Evolutionary conservation across 2,113 vertebrate species (phyloP).

Genomic region (Lophius piscatorius): DNA sequence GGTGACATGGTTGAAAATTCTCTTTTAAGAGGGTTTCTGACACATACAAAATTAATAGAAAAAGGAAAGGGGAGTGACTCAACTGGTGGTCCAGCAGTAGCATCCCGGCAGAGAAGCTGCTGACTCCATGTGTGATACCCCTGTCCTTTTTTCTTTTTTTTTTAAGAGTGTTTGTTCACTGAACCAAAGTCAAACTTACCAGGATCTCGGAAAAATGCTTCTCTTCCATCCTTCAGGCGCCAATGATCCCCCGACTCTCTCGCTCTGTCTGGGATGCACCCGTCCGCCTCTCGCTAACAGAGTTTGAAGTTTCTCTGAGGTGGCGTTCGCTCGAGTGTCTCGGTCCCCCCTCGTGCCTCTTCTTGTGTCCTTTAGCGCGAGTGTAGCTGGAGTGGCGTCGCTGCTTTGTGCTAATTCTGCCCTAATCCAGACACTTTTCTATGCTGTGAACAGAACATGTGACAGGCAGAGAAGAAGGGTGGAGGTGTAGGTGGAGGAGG

Average conservation of each 20-base stretch:
- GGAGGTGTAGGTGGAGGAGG: constrained; percentile 9
- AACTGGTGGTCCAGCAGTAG: constrained; percentile 48
- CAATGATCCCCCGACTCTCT: constrained; percentile 66
- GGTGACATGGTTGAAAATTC: too few species aligned
- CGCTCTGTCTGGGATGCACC: constrained; percentile 46
- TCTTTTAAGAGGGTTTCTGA: too few species aligned
- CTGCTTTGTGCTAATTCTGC: constrained; percentile 81
- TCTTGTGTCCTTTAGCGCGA: constrained; percentile 56
- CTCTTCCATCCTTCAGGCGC: constrained; percentile 78
- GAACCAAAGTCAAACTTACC: constrained; percentile 69
- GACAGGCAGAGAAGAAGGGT: constrained; percentile 68
- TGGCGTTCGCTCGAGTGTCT: constrained; percentile 51
- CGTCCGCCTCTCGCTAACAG: constrained; percentile 37
- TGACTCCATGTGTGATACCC: background rate
- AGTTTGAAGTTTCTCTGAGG: constrained; percentile 44
- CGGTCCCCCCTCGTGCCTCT: constrained; percentile 59
- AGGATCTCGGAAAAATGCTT: constrained; percentile 79
- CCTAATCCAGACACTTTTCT: constrained; percentile 85
- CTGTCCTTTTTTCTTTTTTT: too few species aligned
- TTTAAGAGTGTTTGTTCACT: constrained; percentile 8
- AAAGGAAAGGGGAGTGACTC: constrained; percentile 13
- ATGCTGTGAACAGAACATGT: constrained; percentile 84
- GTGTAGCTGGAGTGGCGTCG: constrained; percentile 75
- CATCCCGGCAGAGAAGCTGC: too few species aligned
- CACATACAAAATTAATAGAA: background rate